Base-by-base conservation (phyloP, 2,113 vertebrate species). In the Leptodactylus fuscus region DNA sequence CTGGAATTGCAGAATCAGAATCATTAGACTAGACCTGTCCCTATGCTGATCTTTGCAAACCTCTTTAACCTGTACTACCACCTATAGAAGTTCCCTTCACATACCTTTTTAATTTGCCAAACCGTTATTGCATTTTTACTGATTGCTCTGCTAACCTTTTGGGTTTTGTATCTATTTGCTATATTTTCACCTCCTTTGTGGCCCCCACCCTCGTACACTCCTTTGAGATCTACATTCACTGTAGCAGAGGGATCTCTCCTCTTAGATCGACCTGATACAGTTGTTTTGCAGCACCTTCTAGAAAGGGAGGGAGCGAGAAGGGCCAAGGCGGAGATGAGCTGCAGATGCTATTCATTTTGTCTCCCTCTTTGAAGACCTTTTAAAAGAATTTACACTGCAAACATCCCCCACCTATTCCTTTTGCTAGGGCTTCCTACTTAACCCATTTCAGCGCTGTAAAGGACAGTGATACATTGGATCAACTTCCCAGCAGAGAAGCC, bases 281-380 rank as follows among this genome's bases (percentile, higher is more conserved):
- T 58, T 82, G 69, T 84, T 62, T 76, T 85, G 22, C 74, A 69
- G 44, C 73, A 85, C 46, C 83, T 62, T 8, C 7, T 29, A 44
- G 34, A 79, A 12, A 70, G 34, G 55, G 20, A 44, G 41, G 9
- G 53, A 27, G 41, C n/a, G 85, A 0, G 34, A 67, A 46, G 27
- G 29, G 34, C 62, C 75, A 32, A n/a, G 69, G 29, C 38, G 36
- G 58, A 79, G 83, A 49, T 38, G 48, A 20, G 46, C 41, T 62
- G 27, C 58, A 83, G 70, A 76, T 83, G 82, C 71, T 67, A 36
- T 53, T 85, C 44, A 70, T 85, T 85, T 69, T 36, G 34, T 41
- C 51, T 62, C 62, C 41, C 24, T 79, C 60, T 85, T 85, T 79
- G 46, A 85, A 85, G 46, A 22, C 44, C 76, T 51, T 55, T 78